phyloP scores from a whole-genome alignment of 2,113 vertebrate species.

The Sterrhoptilus dennistouni region DNA sequence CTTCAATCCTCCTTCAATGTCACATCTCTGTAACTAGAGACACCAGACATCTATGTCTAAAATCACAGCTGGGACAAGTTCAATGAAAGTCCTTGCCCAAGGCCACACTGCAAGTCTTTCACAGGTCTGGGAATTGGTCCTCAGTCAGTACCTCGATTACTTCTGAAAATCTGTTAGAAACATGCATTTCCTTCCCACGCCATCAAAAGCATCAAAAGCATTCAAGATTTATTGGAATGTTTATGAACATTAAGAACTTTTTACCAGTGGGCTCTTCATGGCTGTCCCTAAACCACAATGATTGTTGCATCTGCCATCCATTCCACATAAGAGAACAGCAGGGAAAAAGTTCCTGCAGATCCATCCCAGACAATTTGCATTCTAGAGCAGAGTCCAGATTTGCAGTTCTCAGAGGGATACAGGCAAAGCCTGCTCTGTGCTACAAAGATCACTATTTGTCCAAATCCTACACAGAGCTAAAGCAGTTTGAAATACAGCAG shows the following conservation, averaged over 20 bases:
- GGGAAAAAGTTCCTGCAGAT: neutral
- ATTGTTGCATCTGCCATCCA: neutral
- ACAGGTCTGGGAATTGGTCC: neutral
- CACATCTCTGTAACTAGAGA: neutral
- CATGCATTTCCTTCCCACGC: neutral
- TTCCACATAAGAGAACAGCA: neutral
- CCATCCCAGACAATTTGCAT: neutral
- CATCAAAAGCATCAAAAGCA: neutral
- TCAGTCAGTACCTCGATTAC: neutral
- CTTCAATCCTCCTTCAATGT: neutral
- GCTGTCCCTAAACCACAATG: neutral
- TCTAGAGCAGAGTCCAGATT: constrained; percentile 8
- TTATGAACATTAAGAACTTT: neutral
- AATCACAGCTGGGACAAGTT: neutral
- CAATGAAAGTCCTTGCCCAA: neutral
- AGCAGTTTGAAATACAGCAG: constrained; percentile 32
- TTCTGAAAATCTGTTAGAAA: neutral
- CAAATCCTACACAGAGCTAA: neutral
- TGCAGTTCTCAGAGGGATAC: constrained; percentile 42
- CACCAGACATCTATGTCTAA: neutral
- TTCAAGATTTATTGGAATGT: neutral
- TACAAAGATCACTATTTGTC: constrained; percentile 20
- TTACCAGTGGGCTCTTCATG: neutral
- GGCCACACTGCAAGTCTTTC: neutral
- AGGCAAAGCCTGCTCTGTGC: neutral